Evolutionary conservation across 2,888 invertebrate species (phyloP), one percentile per base, ranked within the genome.

Genomic region (Cyrtodaria siliqua): DNA sequence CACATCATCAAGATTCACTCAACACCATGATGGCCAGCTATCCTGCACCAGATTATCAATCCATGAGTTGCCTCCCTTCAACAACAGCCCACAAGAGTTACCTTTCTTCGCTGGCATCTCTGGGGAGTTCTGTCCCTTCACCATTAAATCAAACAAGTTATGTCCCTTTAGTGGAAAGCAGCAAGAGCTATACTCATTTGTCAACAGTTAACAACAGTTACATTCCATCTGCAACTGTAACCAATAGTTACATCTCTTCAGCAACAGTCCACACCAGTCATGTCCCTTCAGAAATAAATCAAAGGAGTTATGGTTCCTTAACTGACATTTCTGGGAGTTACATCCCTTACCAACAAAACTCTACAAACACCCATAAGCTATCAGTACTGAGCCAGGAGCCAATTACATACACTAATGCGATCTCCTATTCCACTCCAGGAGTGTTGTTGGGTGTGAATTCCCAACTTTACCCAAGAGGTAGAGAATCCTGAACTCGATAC

Each of bases 1-100:
- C 60, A 14, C 61, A 71, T 40, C 71, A 71, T 24, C 50, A 63
- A 23, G 71, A 71, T 27, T 63, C 71, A 2, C 12, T 56, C 44
- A 67, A 29, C 24, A 52, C 26, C 16, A 6, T 52, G 18, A n/a
- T 20, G 26, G 14, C 23, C 26, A 20, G 16, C 23, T 20, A 16
- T 24, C 6, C 26, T 23, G 4, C 52, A 9, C n/a, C 23, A 52
- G 52, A 23, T 20, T 20, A 33, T 12, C 33, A 33, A 33, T 4
- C 33, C 4, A 27, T 29, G 29, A 27, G 29, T 55, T 55, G 29
- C 55, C 27, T 55, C 27, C 55, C 55, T 16, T 55, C 33, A 33
- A 33, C 33, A 12, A 33, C 33, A 33, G 33, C 33, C 12, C 33
- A 33, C 4, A 26, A 55, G 29, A 55, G 29, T 55, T 55, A 55